These are phyloP conservation scores for Yponomeuta evonymella DNA, from an alignment of 2,888 invertebrate species.

Conservation along the genomic window DNA sequence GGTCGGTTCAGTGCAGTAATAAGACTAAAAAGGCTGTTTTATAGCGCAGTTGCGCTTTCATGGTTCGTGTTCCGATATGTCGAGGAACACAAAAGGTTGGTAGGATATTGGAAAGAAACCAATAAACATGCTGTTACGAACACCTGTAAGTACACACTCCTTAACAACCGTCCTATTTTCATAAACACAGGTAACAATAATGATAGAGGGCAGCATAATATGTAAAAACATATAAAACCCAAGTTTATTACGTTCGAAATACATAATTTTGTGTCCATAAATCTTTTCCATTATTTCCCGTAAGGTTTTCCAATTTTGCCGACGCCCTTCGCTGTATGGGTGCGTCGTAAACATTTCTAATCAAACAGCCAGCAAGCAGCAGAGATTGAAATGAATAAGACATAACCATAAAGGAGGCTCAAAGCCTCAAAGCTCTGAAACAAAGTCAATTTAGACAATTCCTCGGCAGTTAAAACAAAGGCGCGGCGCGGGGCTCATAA, in stretches of 20 bases:
- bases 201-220: not conserved
- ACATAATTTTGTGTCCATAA: slow-evolving; percentile 10
- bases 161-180: not conserved
- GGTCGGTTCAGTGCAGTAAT: no score
- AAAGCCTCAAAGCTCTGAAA: slow-evolving; percentile 30
- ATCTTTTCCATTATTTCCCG: slow-evolving; percentile 3
- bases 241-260: slow-evolving; percentile 8
- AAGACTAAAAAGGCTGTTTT: no score
- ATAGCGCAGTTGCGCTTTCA: no score
- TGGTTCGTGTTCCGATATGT: not conserved
- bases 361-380: slow-evolving; percentile 45
- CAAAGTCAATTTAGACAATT: slow-evolving; percentile 67
- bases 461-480: slow-evolving; percentile 66
- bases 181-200: slow-evolving; percentile 1
- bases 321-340: slow-evolving; percentile 17
- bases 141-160: not conserved
- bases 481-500: slow-evolving; percentile 71
- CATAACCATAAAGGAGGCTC: slow-evolving; percentile 53
- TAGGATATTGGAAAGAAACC: not conserved
- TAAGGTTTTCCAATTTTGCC: slow-evolving; percentile 5
- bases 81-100: not conserved
- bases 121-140: not conserved
- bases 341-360: slow-evolving; percentile 44
- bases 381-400: slow-evolving; percentile 60
- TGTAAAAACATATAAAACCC: not conserved